phyloP scores from a whole-genome alignment of 2,113 vertebrate genomes.

The Glaucomys volans region DNA sequence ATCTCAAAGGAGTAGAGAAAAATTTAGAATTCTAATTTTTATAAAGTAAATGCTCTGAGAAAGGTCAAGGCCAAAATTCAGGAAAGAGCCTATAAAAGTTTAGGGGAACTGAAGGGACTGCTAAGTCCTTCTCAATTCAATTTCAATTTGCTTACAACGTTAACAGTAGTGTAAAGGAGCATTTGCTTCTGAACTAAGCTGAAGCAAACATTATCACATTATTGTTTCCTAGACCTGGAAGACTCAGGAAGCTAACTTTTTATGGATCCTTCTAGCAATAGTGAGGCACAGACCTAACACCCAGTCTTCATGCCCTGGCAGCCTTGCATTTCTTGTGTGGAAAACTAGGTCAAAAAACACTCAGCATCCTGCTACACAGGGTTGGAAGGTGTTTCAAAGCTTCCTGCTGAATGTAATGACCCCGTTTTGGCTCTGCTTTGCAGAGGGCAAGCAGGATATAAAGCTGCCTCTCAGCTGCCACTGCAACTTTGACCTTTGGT shows the following conservation, averaged over 20 bases:
- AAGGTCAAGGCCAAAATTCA: neutral
- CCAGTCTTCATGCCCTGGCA: neutral
- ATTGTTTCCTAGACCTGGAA: neutral
- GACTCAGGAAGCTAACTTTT: neutral
- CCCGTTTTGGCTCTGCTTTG: slow-evolving; percentile 19
- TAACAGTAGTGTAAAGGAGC: neutral
- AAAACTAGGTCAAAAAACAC: slow-evolving; percentile 68
- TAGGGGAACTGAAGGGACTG: neutral
- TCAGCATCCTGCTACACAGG: neutral
- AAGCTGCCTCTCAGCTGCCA: neutral
- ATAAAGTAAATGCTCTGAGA: neutral
- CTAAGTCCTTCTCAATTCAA: neutral
- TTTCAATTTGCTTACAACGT: neutral
- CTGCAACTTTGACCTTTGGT: neutral
- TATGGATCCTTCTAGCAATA: neutral
- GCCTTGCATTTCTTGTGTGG: neutral
- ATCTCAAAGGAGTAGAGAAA: neutral
- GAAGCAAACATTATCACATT: neutral
- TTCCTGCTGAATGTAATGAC: slow-evolving; percentile 60
- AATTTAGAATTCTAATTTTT: neutral
- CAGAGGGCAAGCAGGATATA: neutral
- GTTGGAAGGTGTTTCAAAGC: slow-evolving; percentile 29
- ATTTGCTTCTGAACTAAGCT: neutral
- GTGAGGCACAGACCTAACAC: neutral
- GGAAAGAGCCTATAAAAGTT: neutral